Evolutionary conservation across 1,140 invertebrate species (phyloP), one percentile per base, ranked within the genome.

Genomic region (Bombus fervidus): DNA sequence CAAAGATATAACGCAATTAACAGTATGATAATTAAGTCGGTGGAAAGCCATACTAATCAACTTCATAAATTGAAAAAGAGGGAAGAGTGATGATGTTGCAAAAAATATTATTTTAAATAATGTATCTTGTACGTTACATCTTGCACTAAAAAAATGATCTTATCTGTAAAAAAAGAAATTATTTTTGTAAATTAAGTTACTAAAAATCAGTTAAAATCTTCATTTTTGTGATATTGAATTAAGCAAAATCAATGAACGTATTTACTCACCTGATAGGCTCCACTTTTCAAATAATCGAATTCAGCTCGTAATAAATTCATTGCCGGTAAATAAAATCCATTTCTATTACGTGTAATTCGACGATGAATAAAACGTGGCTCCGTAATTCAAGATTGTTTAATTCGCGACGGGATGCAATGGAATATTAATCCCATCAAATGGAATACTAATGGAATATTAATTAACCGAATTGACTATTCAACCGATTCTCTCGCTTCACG

Each of bases 381-480:
- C 13, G 10, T 47, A n/a, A 73, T 43, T 43, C 39, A 73, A 43
- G 28, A 31, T 41, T 73, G 4, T 41, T 73, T 72, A 43, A 43
- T 43, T 43, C 28, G 28, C 31, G 71, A 18, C 41, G 28, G 39
- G 28, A 72, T 43, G 43, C 15, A 31, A 72, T 43, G 41, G 71
- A 73, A 73, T 43, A 73, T 73, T 73, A 73, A 73, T 73, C n/a
- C 15, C 47, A 22, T 53, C 18, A 53, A 31, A 72, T 43, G n/a
- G 41, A 73, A 73, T 43, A 73, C 43, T n/a, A 31, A 72, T 43
- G n/a, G 71, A 73, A 73, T 43, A 73, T 73, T 73, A 73, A 73
- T 73, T 43, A 76, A 76, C 74, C 37, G 74, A 34, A 37, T 37
- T 13, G 43, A n/a, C 43, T 25, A 57, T 37, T 59, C 34, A 13